These are phyloP conservation scores for Papilio gigon DNA, from an alignment of 2,888 invertebrate species.

Conservation along the genomic window DNA sequence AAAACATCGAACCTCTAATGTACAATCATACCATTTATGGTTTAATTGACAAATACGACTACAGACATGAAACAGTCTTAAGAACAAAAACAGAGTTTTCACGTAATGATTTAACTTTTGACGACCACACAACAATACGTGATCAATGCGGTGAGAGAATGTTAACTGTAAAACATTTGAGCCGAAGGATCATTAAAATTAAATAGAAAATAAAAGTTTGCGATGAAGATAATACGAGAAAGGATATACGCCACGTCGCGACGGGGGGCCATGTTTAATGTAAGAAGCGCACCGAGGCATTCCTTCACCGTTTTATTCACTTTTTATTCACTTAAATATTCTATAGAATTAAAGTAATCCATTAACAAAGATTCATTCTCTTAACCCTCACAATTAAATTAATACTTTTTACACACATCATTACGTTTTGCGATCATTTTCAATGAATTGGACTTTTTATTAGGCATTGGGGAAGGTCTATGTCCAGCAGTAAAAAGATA, in stretches of 20 bases:
- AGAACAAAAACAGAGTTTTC: not conserved
- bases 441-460: too few species aligned
- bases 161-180: slow-evolving; percentile 43
- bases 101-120: slow-evolving; percentile 9
- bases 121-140: slow-evolving; percentile 33
- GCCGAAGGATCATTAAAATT: slow-evolving; percentile 38
- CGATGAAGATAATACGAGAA: slow-evolving; percentile 73
- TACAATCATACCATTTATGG: slow-evolving; percentile 11
- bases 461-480: too few species aligned
- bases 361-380: not conserved
- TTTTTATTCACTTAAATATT: slow-evolving; percentile 16
- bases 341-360: not conserved
- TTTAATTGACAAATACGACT: slow-evolving; percentile 6
- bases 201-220: slow-evolving; percentile 66
- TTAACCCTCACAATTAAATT: not conserved
- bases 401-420: not conserved
- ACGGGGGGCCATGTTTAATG: slow-evolving; percentile 77
- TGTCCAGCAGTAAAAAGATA: too few species aligned
- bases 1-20: slow-evolving; percentile 17
- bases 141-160: slow-evolving; percentile 28
- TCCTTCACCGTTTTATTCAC: slow-evolving; percentile 61
- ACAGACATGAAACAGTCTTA: not conserved
- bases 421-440: not conserved
- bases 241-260: slow-evolving; percentile 67
- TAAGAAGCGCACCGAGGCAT: slow-evolving; percentile 51